Base-by-base conservation (phyloP, 2,888 invertebrate species). In the Melanophora roralis region DNA sequence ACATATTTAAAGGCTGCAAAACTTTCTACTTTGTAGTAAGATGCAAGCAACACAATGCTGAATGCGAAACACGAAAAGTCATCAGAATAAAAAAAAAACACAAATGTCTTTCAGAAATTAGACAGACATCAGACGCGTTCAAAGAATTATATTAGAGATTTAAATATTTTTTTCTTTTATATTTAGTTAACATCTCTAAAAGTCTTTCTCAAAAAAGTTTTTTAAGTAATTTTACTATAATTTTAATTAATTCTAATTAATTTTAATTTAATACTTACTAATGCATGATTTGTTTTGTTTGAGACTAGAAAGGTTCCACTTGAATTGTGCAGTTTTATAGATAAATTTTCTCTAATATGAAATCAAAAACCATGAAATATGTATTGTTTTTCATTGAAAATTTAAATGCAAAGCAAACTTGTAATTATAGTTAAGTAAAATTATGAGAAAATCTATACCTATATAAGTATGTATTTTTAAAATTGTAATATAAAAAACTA, bases 211-310 rank as follows among this genome's bases (percentile, higher is more conserved):
- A n/a, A n/a, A n/a, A n/a, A n/a, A n/a, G n/a, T n/a, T n/a, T n/a
- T n/a, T n/a, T n/a, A n/a, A n/a, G n/a, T n/a, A n/a, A n/a, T n/a
- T n/a, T n/a, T n/a, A n/a, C n/a, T n/a, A n/a, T n/a, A n/a, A n/a
- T n/a, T n/a, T n/a, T n/a, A n/a, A 16, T 47, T 43, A 27, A 36
- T 11, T 36, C 23, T 34, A 55, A 32, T 21, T 67, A n/a, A 49
- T 49, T 23, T 7, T 49, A 23, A 49, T 72, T 16, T 5, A 72
- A 51, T 68, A 75, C 75, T 75, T 75, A 75, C 75, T 68, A 75
- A 53, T 68, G 45, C 75, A 75, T 75, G 38, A 40, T 64, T 14
- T 34, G 36, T 6, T 12, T 11, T 1, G 27, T 23, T 12, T 14
- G 23, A 19, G 12, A 43, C 34, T 34, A 55, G 7, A 2, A 68